Evolutionary conservation across 1,140 invertebrate genomes (phyloP).

Genomic region (Melitaea cinxia): DNA sequence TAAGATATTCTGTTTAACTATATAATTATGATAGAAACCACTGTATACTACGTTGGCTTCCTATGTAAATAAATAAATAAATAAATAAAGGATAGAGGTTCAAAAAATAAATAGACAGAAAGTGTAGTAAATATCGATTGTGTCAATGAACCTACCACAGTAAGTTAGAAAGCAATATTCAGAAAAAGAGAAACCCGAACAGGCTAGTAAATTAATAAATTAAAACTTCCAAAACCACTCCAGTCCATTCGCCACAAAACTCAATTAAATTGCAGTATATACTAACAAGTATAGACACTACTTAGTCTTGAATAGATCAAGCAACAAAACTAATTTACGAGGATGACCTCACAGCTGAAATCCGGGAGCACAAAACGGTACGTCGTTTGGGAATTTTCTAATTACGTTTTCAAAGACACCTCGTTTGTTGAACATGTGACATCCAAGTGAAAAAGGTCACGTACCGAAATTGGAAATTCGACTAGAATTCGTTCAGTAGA

Average conservation of each 20-base stretch:
- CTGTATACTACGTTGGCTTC: no score
- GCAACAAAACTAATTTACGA: conserved; percentile 75
- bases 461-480: conserved; percentile 73
- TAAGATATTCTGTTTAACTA: no score
- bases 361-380: conserved; percentile 58
- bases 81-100: no score
- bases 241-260: neutral
- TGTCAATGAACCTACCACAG: no score
- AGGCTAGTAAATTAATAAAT: neutral
- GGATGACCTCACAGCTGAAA: conserved; percentile 53
- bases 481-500: conserved; percentile 37
- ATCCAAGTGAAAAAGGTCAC: conserved; percentile 75
- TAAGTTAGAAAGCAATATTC: no score
- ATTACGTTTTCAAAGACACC: conserved; percentile 81
- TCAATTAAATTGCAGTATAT: conserved; percentile 8
- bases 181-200: no score
- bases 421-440: conserved; percentile 77
- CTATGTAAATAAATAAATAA: no score
- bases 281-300: conserved; percentile 20
- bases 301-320: conserved; percentile 42
- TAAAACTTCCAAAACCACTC: neutral
- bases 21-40: no score
- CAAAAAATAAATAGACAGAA: no score
- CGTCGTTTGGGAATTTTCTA: conserved; percentile 79
- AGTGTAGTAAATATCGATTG: no score